These are phyloP conservation scores for Lepus americanus DNA, from an alignment of 2,113 vertebrate species.

Conservation along the genomic window DNA sequence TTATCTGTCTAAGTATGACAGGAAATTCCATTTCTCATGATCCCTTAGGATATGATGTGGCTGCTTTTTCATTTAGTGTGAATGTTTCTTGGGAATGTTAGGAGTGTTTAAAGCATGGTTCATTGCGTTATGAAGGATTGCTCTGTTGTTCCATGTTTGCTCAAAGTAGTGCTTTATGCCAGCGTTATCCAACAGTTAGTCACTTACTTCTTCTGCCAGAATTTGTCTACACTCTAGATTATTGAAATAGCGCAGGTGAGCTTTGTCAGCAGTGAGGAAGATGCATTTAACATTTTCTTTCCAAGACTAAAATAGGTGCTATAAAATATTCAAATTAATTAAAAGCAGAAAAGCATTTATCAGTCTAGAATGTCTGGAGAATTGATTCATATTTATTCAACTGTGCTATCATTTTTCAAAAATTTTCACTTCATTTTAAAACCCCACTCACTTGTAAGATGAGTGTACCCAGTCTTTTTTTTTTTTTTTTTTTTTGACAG, in stretches of 20 bases:
- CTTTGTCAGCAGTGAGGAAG: neutral
- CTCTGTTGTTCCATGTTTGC: neutral
- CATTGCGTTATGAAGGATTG: neutral
- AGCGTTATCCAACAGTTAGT: neutral
- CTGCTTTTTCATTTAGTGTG: neutral
- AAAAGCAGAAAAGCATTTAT: neutral
- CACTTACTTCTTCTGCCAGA: neutral
- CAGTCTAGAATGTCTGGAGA: neutral
- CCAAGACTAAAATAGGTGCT: neutral
- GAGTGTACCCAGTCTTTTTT: neutral
- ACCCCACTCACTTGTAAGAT: neutral
- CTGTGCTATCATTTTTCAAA: neutral
- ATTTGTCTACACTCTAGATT: neutral
- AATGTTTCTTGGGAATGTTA: neutral
- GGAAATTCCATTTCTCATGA: neutral
- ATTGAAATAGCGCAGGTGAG: neutral
- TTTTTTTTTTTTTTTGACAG: no score
- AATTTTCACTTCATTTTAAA: neutral
- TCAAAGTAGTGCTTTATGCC: neutral
- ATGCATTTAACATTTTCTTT: neutral
- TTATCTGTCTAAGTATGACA: neutral
- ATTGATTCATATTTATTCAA: constrained; percentile 35
- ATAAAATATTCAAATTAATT: neutral
- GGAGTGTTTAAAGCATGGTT: neutral
- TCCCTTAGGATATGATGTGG: neutral